Conservation (phyloP, 2,113 vertebrate species). For the Rattus norvegicus region DNA sequence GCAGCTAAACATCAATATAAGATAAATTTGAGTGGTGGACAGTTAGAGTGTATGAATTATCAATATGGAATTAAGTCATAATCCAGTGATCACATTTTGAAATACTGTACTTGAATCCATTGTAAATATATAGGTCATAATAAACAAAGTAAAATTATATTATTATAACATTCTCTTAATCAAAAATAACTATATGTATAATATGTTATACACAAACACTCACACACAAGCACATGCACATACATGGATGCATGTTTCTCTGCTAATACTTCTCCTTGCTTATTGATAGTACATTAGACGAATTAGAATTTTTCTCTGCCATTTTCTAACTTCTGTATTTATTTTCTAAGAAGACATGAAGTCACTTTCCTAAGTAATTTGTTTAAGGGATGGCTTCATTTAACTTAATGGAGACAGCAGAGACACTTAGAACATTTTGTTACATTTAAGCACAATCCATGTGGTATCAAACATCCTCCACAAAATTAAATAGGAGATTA, state of each 20-base stretch:
- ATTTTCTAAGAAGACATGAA: neutral
- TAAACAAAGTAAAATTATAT: neutral
- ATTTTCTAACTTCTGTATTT: neutral
- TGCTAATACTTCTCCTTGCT: neutral
- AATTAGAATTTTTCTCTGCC: neutral
- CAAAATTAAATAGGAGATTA: neutral
- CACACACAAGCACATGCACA: neutral
- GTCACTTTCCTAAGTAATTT: neutral
- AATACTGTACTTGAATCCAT: neutral
- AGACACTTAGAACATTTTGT: constrained; percentile 3
- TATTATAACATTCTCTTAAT: neutral
- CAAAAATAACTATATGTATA: neutral
- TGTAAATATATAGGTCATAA: neutral
- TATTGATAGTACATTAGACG: neutral
- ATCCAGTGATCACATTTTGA: neutral
- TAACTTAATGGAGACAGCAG: neutral
- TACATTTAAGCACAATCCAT: neutral
- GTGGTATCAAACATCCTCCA: neutral
- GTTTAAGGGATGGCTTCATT: neutral
- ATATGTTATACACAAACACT: neutral
- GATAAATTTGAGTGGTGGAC: neutral
- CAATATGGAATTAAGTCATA: neutral
- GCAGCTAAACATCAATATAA: constrained; percentile 20
- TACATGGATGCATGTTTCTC: neutral
- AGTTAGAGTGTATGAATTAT: neutral